A percentile compares a stretch with the other conserved stretches of the same genome.
Evolutionary conservation across 2,113 vertebrate genomes (phyloP).

Genomic region (Phalacrocorax pelagicus): DNA sequence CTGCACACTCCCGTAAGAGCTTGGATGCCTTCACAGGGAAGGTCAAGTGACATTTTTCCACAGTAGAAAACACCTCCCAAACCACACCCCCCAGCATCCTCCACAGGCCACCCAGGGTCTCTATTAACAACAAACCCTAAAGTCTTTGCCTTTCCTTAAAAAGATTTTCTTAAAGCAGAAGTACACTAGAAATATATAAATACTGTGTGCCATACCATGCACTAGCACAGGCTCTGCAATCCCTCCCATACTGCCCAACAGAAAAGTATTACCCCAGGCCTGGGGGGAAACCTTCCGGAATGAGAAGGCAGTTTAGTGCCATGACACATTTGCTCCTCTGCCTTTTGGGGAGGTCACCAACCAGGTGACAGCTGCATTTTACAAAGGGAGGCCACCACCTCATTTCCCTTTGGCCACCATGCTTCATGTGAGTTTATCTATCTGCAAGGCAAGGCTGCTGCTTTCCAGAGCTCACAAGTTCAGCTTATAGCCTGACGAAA

Average conservation of each 20-base stretch:
- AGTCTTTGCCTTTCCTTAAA: not conserved
- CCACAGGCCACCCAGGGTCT: not conserved
- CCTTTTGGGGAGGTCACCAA: not conserved
- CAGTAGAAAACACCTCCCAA: not conserved
- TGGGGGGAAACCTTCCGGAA: not conserved
- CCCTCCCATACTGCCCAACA: not conserved
- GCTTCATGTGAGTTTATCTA: not conserved
- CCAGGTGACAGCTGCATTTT: accelerated
- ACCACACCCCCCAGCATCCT: not conserved
- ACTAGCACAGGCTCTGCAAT: not conserved
- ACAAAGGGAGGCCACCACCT: not conserved
- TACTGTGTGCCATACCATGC: accelerated
- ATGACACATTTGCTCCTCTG: not conserved
- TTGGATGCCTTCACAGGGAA: not conserved
- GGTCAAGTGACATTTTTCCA: not conserved
- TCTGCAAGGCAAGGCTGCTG: not conserved
- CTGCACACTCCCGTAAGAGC: accelerated
- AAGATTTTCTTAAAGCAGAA: not conserved
- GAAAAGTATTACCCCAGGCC: not conserved
- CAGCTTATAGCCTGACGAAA: not conserved
- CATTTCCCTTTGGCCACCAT: not conserved
- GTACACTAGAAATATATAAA: not conserved
- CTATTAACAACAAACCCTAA: not conserved
- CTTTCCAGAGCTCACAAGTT: not conserved
- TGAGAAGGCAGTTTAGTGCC: not conserved